Evolutionary conservation across 2,888 invertebrate species (phyloP), one percentile per base, ranked within the genome.

Genomic region (Bombylius major): DNA sequence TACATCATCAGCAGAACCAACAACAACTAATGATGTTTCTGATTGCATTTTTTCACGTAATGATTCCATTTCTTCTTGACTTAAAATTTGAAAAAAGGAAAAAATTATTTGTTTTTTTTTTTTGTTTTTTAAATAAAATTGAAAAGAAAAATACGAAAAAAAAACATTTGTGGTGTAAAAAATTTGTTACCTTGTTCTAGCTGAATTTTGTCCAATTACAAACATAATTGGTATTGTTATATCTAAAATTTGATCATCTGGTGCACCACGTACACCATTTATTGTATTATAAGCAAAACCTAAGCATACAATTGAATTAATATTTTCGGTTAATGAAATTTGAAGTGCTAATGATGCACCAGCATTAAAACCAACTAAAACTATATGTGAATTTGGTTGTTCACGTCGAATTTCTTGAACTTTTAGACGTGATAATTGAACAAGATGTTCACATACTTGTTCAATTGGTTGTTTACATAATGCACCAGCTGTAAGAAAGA

Each of bases 1-100:
- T 54, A 82, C 77, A 69, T 88, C 86, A 71, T 90, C 89, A 1
- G 87, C 88, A 45, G 86, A 84, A 32, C 89, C 89, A 14, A 91
- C 84, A 13, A 91, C 80, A 44, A 90, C 78, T 44, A 90, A 71
- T 53, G 85, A 82, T 5, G 87, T 86, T 67, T 88, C 86, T 0
- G 86, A 84, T 60, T 83, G 77, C 82, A 91, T 84, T 60, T 82
- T 80, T 65, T 86, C 86, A 5, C 90, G 76, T 46, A 89, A 69
- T 55, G 85, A 83, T 70, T 90, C 89, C 65, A 91, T 77, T 69
- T 87, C 87, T 66, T 89, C 87, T 52, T 83, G 77, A 46, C 83
- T 83, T 57, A 68, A 77, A 58, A 66, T 63, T 50, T 64, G 66
- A 34, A 54, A 50, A 42, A 52, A 23, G 3, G 23, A 23, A 23